Base-by-base conservation (phyloP, 2,113 vertebrate species). In the Myocastor coypus region DNA sequence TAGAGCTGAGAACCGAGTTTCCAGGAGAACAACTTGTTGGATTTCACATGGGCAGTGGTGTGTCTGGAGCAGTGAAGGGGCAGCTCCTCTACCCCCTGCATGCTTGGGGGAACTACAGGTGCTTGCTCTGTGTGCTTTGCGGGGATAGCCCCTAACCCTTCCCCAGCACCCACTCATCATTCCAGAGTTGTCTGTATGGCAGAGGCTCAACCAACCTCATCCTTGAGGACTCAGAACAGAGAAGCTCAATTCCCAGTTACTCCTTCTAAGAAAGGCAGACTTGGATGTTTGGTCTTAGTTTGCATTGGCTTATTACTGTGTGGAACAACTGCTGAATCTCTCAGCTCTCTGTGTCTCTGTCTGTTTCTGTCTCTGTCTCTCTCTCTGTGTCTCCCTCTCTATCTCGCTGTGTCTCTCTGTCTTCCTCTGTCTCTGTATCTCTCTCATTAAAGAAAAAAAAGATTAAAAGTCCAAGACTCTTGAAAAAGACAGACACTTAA, bases 401-500 rank as follows among this genome's bases (percentile, higher is more conserved):
- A 14, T 57, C 55, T 26, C 63, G 10, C 59, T 61, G 5, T 64
- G 9, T 28, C 30, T 5, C 66, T 34, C 66, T 68, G 1, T 7
- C 13, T 17, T 40, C n/a, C n/a, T n/a, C n/a, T n/a, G n/a, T n/a
- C n/a, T n/a, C n/a, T n/a, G n/a, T 73, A 37, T 75, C 55, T 75
- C 83, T 92, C 14, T 52, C 88, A 68, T 68, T 2, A 66, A 13
- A 77, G 71, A 55, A n/a, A n/a, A 37, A 55, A 71, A 84, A 81
- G 20, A 63, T 19, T 26, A 13, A 93, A 95, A 95, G 50, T 89
- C 78, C 87, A 95, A 63, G 37, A 68, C 24, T 80, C 82, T 95
- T 93, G 52, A 91, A 91, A 95, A 97, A 94, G 50, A 95, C 34
- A 86, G 86, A 87, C 66, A 94, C 84, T 26, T 94, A 82, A 92